Conservation (phyloP, 92 coral and sea anemone genomes). For the Epizoanthus scotinus region DNA sequence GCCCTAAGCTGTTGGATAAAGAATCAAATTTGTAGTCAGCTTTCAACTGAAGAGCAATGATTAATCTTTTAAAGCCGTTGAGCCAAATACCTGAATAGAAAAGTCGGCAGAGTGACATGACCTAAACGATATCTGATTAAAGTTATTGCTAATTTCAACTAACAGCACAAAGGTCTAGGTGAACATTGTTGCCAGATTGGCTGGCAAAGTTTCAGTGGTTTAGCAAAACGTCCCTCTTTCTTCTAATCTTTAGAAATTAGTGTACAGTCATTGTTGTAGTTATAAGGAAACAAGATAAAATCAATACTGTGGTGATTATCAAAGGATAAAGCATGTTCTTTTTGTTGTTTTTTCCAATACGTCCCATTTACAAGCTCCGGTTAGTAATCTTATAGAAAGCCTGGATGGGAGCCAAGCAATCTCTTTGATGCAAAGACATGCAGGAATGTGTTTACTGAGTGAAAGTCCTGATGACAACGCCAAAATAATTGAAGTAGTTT, state of each 20-base stretch:
- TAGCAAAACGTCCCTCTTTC: neutral
- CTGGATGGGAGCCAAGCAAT: conserved; percentile 23
- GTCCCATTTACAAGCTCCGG: neutral
- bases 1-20: too few relatives aligned
- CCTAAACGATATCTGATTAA: too few relatives aligned
- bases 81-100: too few relatives aligned
- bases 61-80: too few relatives aligned
- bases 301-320: neutral
- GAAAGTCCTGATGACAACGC: neutral
- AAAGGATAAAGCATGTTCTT: neutral
- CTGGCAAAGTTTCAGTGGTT: conserved; percentile 16
- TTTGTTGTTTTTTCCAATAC: neutral
- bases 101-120: too few relatives aligned
- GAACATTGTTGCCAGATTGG: neutral
- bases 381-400: conserved; percentile 27
- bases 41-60: too few relatives aligned
- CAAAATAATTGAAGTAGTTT: too few relatives aligned
- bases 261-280: neutral
- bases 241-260: neutral
- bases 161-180: neutral
- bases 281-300: conserved; percentile 13
- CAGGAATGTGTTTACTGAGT: conserved; percentile 29
- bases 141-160: too few relatives aligned
- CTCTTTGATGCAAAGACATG: neutral
- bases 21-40: too few relatives aligned